These are phyloP conservation scores for Gymnothorax reevesii DNA, from an alignment of 2,797 vertebrate genomes.

Conservation along the genomic window DNA sequence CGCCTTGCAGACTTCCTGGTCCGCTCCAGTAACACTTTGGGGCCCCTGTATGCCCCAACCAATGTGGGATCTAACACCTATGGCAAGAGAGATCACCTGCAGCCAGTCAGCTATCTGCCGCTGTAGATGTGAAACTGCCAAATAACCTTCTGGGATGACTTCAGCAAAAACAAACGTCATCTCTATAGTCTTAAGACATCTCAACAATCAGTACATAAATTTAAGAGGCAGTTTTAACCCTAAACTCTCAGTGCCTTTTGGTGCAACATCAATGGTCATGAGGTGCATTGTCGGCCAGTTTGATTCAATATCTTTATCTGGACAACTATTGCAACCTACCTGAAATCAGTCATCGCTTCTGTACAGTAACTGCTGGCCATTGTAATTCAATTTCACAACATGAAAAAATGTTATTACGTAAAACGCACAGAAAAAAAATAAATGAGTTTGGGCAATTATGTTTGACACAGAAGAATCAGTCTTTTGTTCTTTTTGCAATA, in stretches of 20 bases:
- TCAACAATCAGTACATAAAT: constrained; percentile 30
- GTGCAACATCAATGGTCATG: constrained; percentile 45
- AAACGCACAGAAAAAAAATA: constrained; percentile 41
- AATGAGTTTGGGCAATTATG: constrained; percentile 48
- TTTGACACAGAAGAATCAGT: constrained; percentile 45
- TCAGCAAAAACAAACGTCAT: constrained; percentile 29
- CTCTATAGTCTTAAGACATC: constrained; percentile 34
- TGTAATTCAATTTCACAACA: constrained; percentile 1
- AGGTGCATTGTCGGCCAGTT: neutral
- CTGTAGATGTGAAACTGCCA: constrained; percentile 62
- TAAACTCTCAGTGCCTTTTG: constrained; percentile 66
- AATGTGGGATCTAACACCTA: constrained; percentile 87
- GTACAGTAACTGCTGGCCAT: neutral
- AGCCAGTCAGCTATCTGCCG: constrained; percentile 56
- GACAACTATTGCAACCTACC: neutral
- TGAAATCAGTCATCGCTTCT: neutral
- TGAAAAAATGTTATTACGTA: constrained; percentile 48
- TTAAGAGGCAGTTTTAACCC: constrained; percentile 47
- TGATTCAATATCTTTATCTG: neutral
- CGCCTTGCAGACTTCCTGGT: constrained; percentile 86
- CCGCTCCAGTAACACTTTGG: constrained; percentile 80
- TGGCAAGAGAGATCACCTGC: constrained; percentile 77
- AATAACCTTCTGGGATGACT: constrained; percentile 43
- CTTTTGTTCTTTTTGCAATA: constrained; percentile 70
- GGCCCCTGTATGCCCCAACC: constrained; percentile 76